phyloP scores from a whole-genome alignment of 2,113 vertebrate species.

The Nyctibius bracteatus region DNA sequence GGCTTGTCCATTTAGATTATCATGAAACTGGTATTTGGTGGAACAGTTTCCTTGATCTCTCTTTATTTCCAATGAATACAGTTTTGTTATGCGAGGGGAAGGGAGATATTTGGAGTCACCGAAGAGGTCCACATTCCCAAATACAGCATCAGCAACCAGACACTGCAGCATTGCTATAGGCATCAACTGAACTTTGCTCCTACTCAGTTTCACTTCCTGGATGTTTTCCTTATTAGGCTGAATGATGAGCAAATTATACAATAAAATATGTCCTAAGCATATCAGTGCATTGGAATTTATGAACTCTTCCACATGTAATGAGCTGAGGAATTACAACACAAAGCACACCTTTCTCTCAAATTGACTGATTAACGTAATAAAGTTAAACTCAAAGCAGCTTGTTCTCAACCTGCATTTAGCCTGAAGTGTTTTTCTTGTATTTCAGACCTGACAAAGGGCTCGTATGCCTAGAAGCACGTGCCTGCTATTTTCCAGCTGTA shows the following conservation, averaged over 20 bases:
- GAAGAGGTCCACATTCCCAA: background rate
- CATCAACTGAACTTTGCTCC: background rate
- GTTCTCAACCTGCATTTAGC: conserved; percentile 16
- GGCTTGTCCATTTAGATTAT: background rate
- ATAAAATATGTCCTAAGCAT: background rate
- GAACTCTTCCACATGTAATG: background rate
- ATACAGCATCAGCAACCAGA: background rate
- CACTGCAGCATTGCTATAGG: background rate
- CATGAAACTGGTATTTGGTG: background rate
- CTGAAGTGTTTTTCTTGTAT: conserved; percentile 25
- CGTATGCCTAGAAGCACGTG: background rate
- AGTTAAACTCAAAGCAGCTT: conserved; percentile 15
- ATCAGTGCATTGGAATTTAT: conserved; percentile 12
- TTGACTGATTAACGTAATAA: conserved; percentile 26
- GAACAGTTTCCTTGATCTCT: background rate
- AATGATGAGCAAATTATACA: background rate
- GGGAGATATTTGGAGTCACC: background rate
- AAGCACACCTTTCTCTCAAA: conserved; percentile 27
- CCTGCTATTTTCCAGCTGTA: conserved; percentile 9
- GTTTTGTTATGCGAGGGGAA: background rate
- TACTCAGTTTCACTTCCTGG: background rate
- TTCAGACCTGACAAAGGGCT: conserved; percentile 24
- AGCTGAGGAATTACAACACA: conserved; percentile 8
- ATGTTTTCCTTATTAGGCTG: background rate
- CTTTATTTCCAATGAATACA: background rate